phyloP scores from a whole-genome alignment of 2,113 vertebrate genomes.

The Accipiter virgatus region DNA sequence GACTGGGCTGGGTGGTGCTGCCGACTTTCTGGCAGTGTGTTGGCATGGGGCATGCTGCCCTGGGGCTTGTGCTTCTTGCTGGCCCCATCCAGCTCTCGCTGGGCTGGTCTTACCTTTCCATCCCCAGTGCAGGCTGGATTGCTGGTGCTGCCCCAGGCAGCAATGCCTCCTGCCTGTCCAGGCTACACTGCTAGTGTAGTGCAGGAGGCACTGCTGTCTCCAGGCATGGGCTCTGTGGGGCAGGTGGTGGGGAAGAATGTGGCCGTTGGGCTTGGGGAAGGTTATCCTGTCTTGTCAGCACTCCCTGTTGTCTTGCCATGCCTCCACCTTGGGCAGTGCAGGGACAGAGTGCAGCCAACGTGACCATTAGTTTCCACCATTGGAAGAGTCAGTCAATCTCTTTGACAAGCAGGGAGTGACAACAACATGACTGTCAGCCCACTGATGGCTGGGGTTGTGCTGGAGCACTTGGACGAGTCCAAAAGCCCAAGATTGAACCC shows the following conservation, averaged over 20 bases:
- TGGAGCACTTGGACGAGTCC: not conserved
- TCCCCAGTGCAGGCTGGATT: not conserved
- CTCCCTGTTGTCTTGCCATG: fast-evolving
- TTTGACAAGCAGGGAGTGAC: not conserved
- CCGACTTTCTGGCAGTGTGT: fast-evolving
- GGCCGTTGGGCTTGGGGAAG: fast-evolving
- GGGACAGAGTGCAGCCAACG: fast-evolving
- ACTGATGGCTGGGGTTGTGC: not conserved
- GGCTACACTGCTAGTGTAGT: fast-evolving
- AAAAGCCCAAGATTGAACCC: not conserved
- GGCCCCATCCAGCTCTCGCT: not conserved
- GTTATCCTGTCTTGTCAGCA: not conserved
- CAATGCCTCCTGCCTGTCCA: not conserved
- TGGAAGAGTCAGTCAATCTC: not conserved
- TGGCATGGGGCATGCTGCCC: not conserved
- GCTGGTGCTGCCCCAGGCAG: not conserved
- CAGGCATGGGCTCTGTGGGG: not conserved
- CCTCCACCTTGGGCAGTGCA: not conserved
- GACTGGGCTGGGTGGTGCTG: not conserved
- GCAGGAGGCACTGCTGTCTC: not conserved
- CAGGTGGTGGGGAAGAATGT: not conserved
- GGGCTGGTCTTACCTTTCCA: not conserved
- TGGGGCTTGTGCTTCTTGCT: not conserved
- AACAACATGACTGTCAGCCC: not conserved
- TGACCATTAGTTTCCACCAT: fast-evolving